A percentile compares a stretch with the other conserved stretches of the same genome.
phyloP scores from a whole-genome alignment of 2,797 vertebrate genomes.

The Acrossocheilus fasciatus region DNA sequence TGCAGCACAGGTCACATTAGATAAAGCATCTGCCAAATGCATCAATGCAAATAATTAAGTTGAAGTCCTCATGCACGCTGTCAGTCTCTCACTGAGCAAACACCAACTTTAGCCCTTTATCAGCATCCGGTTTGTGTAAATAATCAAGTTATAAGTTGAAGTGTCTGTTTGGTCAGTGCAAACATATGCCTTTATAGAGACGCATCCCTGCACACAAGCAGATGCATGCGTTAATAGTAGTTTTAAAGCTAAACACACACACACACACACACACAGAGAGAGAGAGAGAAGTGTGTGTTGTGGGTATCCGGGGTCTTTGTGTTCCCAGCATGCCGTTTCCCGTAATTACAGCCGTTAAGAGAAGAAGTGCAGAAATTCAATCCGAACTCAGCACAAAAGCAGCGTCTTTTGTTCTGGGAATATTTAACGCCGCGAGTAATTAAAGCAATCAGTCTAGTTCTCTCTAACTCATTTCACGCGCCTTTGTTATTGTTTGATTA shows the following conservation, averaged over 20 bases:
- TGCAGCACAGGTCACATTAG: not conserved
- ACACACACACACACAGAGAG: not conserved
- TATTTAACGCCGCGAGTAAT: constrained; percentile 56
- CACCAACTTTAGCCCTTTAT: not conserved
- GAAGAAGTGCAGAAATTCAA: constrained; percentile 33
- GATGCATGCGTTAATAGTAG: not conserved
- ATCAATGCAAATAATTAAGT: not conserved
- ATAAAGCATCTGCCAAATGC: not conserved
- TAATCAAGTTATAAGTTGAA: not conserved
- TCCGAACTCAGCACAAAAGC: constrained; percentile 35
- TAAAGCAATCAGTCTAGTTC: constrained; percentile 58
- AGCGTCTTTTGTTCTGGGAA: constrained; percentile 51
- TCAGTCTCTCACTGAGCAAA: not conserved
- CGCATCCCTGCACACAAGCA: not conserved
- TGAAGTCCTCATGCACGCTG: not conserved
- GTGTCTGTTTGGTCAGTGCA: not conserved
- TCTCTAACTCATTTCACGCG: constrained; percentile 57
- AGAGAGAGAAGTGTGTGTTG: not conserved
- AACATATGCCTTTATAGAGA: not conserved
- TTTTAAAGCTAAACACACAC: not conserved
- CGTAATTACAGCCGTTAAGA: constrained; percentile 34
- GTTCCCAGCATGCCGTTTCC: constrained; percentile 3
- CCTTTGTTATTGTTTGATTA: constrained; percentile 60
- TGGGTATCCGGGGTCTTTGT: constrained; percentile 17
- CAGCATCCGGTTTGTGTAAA: not conserved